Evolutionary conservation across 2,797 vertebrate species (phyloP).

Genomic region (Scolopax bukidnonensis): DNA sequence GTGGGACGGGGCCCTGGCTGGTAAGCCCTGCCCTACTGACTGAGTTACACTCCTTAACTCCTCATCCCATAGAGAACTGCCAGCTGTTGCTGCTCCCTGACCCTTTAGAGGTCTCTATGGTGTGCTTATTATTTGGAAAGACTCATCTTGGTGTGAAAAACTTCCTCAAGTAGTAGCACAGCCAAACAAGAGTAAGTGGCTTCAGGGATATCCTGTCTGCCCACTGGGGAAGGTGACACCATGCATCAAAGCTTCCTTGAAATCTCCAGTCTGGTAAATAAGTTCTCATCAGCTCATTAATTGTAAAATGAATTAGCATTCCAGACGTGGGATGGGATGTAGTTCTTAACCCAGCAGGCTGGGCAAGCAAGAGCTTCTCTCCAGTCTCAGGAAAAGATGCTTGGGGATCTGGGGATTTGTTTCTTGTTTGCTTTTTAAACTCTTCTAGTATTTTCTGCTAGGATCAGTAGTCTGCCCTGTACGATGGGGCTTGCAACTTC

Average conservation of each 20-base stretch:
- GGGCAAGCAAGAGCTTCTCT: not conserved
- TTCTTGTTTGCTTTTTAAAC: conserved; percentile 3
- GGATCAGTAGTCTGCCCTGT: not conserved
- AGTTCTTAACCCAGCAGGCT: not conserved
- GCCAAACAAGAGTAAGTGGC: not conserved
- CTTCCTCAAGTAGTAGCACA: not conserved
- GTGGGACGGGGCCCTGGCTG: not conserved
- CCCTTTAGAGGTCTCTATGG: not conserved
- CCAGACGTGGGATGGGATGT: not conserved
- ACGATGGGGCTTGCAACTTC: not conserved
- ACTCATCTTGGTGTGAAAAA: conserved; percentile 10
- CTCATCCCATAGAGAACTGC: not conserved
- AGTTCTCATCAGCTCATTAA: conserved; percentile 3
- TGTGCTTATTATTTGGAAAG: not conserved
- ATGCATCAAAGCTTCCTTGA: conserved; percentile 8
- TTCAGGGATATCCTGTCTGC: conserved; percentile 5
- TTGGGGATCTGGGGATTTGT: not conserved
- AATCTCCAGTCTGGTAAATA: not conserved
- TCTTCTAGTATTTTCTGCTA: not conserved
- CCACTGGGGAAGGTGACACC: not conserved
- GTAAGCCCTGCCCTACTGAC: not conserved
- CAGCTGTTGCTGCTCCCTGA: not conserved
- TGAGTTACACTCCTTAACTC: not conserved
- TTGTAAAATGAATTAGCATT: conserved; percentile 35
- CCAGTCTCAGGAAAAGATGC: not conserved